phyloP scores from a whole-genome alignment of 2,888 invertebrate species.

The Heterodera filipjevi region DNA sequence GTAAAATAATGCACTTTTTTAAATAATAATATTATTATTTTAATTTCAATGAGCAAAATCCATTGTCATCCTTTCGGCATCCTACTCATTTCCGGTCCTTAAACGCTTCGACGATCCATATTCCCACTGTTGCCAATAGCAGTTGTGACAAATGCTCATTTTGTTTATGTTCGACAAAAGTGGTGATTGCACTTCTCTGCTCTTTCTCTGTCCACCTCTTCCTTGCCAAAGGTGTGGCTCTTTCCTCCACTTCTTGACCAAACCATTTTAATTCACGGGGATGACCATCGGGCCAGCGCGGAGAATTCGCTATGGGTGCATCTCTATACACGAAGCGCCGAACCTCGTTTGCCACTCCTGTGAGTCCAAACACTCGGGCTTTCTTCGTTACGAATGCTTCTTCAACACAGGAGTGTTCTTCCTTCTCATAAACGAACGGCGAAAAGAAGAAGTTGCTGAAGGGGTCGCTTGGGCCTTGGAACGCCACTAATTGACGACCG shows the following conservation, averaged over 20 bases:
- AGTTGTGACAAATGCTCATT: not conserved
- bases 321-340: not conserved
- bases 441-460: not conserved
- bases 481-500: not conserved
- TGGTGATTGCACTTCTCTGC: not conserved
- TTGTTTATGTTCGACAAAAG: not conserved
- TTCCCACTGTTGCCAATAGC: not conserved
- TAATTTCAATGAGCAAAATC: too few species aligned
- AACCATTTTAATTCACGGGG: conserved; percentile 3
- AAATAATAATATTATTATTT: too few species aligned
- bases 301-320: too few species aligned
- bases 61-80: not conserved
- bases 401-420: not conserved
- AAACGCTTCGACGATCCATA: not conserved
- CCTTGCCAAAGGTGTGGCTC: not conserved
- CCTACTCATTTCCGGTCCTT: not conserved
- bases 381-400: not conserved
- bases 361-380: not conserved
- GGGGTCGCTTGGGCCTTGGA: not conserved
- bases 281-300: not conserved
- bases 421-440: not conserved
- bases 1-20: too few species aligned
- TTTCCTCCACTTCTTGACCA: not conserved
- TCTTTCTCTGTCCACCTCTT: not conserved
- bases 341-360: not conserved